Conservation (phyloP, 2,888 invertebrate genomes). For the Tholera decimalis region DNA sequence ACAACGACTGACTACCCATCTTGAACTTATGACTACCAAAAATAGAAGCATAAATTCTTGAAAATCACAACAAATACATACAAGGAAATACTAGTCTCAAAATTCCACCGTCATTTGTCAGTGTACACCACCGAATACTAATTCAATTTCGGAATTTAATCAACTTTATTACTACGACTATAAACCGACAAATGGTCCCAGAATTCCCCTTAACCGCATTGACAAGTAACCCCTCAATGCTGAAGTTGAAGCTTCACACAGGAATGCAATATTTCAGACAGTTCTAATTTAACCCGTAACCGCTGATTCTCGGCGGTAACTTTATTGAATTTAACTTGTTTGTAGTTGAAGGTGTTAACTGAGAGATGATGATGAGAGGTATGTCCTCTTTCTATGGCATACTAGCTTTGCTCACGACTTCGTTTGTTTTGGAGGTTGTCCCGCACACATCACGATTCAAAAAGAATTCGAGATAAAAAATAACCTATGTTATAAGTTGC, state of each 20-base stretch:
- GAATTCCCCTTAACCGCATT: conserved; percentile 32
- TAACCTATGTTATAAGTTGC: too few relatives aligned
- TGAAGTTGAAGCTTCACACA: conserved; percentile 28
- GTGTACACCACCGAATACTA: background rate
- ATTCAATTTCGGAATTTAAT: conserved; percentile 26
- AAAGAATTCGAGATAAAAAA: background rate
- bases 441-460: too few relatives aligned
- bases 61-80: too few relatives aligned
- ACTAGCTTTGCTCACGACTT: too few relatives aligned
- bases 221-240: conserved; percentile 38
- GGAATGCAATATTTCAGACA: conserved; percentile 51
- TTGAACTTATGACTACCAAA: too few relatives aligned
- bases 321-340: conserved; percentile 43
- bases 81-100: background rate
- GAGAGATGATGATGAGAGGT: too few relatives aligned
- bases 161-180: background rate
- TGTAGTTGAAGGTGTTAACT: conserved; percentile 21
- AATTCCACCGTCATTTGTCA: conserved; percentile 10
- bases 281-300: conserved; percentile 51
- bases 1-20: too few relatives aligned
- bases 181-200: conserved; percentile 33
- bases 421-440: too few relatives aligned
- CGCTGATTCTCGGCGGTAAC: conserved; percentile 32
- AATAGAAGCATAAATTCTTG: too few relatives aligned
- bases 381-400: too few relatives aligned